Conservation (phyloP, 2,888 invertebrate species). For the Conops quadrifasciatus region DNA sequence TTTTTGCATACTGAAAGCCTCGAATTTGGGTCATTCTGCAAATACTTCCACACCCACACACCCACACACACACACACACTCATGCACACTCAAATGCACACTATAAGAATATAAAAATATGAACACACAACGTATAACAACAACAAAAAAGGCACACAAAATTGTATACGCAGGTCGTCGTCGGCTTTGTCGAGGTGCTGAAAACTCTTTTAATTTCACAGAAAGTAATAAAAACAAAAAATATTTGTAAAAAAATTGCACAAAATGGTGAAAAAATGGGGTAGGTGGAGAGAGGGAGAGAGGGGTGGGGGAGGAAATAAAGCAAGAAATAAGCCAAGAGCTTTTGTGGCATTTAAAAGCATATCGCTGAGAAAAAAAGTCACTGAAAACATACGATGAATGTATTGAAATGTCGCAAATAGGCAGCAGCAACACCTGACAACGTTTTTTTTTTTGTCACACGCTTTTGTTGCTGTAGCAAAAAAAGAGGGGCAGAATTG, state of each 20-base stretch:
- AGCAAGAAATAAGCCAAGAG: neutral
- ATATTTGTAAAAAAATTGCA: neutral
- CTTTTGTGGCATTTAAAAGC: slow-evolving; percentile 16
- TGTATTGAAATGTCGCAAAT: slow-evolving; percentile 24
- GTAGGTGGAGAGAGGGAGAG: neutral
- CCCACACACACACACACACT: neutral
- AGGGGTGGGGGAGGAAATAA: neutral
- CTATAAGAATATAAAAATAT: too few species aligned
- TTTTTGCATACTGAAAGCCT: slow-evolving; percentile 13
- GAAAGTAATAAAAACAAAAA: slow-evolving; percentile 7
- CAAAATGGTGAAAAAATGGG: neutral
- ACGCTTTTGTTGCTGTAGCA: neutral
- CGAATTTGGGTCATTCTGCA: slow-evolving; percentile 14
- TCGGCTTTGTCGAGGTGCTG: neutral
- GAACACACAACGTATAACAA: too few species aligned
- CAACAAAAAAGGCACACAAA: too few species aligned
- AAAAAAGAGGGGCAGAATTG: neutral
- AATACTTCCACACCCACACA: neutral
- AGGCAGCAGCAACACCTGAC: slow-evolving; percentile 24
- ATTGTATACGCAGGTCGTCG: slow-evolving; percentile 4
- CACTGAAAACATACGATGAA: neutral
- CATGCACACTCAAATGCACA: neutral
- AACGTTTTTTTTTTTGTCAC: slow-evolving; percentile 21
- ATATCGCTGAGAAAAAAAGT: neutral
- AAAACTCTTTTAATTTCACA: slow-evolving; percentile 26